Evolutionary conservation across 2,113 vertebrate genomes (phyloP).

Genomic region (Leiothrix lutea): DNA sequence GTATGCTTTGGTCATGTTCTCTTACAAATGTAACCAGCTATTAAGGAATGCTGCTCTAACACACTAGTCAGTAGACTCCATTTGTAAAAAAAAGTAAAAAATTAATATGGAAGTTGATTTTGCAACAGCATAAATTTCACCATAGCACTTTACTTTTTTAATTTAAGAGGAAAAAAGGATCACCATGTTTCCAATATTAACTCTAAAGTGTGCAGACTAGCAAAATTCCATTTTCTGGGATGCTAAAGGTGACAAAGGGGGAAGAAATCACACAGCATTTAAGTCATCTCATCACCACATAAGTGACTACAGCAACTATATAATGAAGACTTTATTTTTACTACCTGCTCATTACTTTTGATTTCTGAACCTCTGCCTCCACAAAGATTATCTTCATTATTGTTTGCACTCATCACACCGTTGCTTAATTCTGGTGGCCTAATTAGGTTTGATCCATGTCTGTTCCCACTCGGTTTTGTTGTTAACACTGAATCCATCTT

Average conservation of each 20-base stretch:
- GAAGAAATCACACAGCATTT: conserved; percentile 10
- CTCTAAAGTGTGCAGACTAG: background rate
- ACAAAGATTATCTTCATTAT: conserved; percentile 63
- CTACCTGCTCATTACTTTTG: conserved; percentile 69
- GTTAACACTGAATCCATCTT: conserved; percentile 16
- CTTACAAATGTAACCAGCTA: background rate
- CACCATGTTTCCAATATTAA: background rate
- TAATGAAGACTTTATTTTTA: conserved; percentile 65
- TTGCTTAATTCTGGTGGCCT: conserved; percentile 47
- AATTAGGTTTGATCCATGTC: conserved; percentile 25
- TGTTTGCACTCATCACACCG: conserved; percentile 19
- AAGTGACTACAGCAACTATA: conserved; percentile 62
- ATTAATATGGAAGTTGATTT: background rate
- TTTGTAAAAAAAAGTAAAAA: background rate
- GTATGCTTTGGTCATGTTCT: background rate
- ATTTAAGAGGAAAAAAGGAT: background rate
- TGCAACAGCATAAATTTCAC: background rate
- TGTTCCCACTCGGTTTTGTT: conserved; percentile 10
- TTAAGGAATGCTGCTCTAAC: background rate
- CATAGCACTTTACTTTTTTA: background rate
- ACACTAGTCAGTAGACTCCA: background rate
- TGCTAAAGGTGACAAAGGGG: background rate
- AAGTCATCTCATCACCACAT: conserved; percentile 55
- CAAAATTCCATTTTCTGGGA: background rate
- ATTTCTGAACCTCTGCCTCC: conserved; percentile 58